These are phyloP conservation scores for Ophioderma brevispina DNA, from an alignment of 35 echinoderm and acorn worm species.

Conservation along the genomic window DNA sequence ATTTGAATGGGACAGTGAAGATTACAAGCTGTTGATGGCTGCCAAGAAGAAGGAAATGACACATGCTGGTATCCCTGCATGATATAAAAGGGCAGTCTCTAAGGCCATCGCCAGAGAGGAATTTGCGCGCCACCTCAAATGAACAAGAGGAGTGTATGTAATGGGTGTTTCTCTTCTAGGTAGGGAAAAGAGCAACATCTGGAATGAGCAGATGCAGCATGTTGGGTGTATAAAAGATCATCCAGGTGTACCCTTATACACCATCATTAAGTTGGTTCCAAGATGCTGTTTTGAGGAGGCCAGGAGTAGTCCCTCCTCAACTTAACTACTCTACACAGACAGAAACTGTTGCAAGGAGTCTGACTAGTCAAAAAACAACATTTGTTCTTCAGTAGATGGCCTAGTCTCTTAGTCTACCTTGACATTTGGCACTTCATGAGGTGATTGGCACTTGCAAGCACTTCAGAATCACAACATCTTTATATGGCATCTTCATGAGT, in stretches of 20 bases:
- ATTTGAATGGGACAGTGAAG: slow-evolving; percentile 65
- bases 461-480: slow-evolving; percentile 56
- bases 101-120: neutral
- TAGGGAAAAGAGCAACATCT: slow-evolving; percentile 22
- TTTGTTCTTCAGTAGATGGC: slow-evolving; percentile 30
- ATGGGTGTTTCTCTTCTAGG: slow-evolving; percentile 66
- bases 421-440: slow-evolving; percentile 93
- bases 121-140: neutral
- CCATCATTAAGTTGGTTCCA: too few species aligned
- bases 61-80: neutral
- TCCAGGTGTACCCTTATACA: slow-evolving; percentile 61
- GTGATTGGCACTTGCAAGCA: slow-evolving; percentile 52
- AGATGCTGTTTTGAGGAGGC: too few species aligned
- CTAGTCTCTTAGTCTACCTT: slow-evolving; percentile 49
- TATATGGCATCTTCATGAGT: slow-evolving; percentile 63
- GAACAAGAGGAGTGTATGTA: slow-evolving; percentile 39
- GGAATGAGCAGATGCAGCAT: slow-evolving; percentile 63
- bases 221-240: slow-evolving; percentile 72
- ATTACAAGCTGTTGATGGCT: slow-evolving; percentile 29
- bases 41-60: neutral
- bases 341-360: too few species aligned
- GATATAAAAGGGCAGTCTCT: neutral
- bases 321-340: too few species aligned
- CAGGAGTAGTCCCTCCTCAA: too few species aligned
- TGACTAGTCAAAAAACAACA: too few species aligned